Conservation (phyloP, 92 coral and sea anemone species). For the Metridium senile region DNA sequence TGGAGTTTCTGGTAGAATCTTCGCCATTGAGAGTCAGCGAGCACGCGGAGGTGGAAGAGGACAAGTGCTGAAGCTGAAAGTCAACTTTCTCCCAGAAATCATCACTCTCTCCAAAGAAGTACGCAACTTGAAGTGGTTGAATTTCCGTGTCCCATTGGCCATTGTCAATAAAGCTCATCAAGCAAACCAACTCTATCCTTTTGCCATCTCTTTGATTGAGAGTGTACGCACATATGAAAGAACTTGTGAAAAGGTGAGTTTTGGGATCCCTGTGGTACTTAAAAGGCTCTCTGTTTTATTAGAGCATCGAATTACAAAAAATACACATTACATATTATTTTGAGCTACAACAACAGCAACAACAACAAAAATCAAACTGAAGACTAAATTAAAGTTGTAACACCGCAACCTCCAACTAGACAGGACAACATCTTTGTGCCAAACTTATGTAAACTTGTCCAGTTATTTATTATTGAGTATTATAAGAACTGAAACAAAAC, state of each 20-base stretch:
- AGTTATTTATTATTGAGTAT: too few species aligned
- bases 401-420: too few species aligned
- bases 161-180: conserved; percentile 99
- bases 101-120: conserved; percentile 98
- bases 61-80: conserved; percentile 86
- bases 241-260: conserved; percentile 93
- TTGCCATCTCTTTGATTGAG: conserved; percentile 98
- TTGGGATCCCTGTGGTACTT: neutral
- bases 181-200: conserved; percentile 98
- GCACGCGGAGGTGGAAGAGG: conserved; percentile 94
- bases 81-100: conserved; percentile 97
- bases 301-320: too few species aligned
- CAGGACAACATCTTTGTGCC: too few species aligned
- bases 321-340: too few species aligned
- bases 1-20: conserved; percentile 96
- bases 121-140: conserved; percentile 97
- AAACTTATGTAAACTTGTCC: too few species aligned
- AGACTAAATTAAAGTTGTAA: too few species aligned
- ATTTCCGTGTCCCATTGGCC: conserved; percentile 96
- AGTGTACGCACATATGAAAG: conserved; percentile 97
- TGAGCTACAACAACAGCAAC: too few species aligned
- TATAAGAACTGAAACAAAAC: too few species aligned
- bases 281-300: too few species aligned
- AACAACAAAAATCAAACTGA: neutral
- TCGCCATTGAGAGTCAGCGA: conserved; percentile 94